Conservation (phyloP, 2,797 vertebrate genomes). For the Mareca penelope region DNA sequence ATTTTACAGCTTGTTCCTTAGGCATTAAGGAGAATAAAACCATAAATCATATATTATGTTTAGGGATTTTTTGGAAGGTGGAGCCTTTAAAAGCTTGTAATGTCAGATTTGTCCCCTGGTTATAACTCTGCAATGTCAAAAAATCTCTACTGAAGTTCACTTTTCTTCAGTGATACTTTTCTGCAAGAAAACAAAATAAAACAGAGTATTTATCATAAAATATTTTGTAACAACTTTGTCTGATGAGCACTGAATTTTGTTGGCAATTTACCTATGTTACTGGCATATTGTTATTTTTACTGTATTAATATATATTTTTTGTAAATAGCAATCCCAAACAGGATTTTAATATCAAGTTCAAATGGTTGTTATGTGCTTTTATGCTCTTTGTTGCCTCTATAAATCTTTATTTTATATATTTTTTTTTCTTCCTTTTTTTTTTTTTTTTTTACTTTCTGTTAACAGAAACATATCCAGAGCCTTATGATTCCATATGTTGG, state of each 20-base stretch:
- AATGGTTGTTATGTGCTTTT: background rate
- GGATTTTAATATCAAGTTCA: conserved; percentile 15
- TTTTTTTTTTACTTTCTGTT: background rate
- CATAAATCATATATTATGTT: background rate
- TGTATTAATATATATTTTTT: conserved; percentile 22
- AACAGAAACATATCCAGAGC: background rate
- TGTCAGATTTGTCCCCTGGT: background rate
- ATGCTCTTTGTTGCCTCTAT: conserved; percentile 2
- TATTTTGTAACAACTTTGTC: background rate
- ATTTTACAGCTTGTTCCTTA: background rate
- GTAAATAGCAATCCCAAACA: conserved; percentile 44
- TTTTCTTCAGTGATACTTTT: background rate
- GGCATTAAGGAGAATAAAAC: background rate
- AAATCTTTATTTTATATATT: conserved; percentile 15
- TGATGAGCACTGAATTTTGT: background rate
- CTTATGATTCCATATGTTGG: background rate
- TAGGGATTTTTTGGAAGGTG: background rate
- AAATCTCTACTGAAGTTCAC: background rate
- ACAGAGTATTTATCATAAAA: conserved; percentile 3
- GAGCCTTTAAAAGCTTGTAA: background rate
- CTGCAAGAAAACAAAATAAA: background rate
- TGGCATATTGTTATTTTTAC: conserved; percentile 16
- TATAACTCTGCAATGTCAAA: background rate
- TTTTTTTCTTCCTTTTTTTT: background rate
- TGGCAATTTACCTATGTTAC: conserved; percentile 11